Evolutionary conservation across 2,888 invertebrate genomes (phyloP), one percentile per base, ranked within the genome.

Genomic region (Tethea ocularis): DNA sequence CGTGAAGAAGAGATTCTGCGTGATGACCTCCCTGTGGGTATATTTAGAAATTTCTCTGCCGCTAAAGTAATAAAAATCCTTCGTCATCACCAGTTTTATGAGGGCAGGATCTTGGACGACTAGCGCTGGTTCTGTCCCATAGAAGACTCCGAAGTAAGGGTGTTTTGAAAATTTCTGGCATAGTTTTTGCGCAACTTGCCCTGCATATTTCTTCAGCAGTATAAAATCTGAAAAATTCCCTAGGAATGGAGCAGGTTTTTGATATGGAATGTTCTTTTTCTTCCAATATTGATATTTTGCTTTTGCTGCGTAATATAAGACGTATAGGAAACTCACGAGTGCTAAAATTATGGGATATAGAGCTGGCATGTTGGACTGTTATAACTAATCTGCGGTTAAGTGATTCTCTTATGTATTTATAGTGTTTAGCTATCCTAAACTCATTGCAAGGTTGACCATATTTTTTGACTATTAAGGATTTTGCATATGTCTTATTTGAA

Each of bases 121-220:
- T 1, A 85, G 78, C 0, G 76, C 78, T 0, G 88, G 87, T 38
- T 86, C 82, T 0, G 87, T 84, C 0, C 87, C 86, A 33, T 71
- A 85, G 56, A 69, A 88, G 0, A 80, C 77, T n/a, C 88, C 88
- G 0, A 88, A 66, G 41, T 82, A 79, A 0, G 86, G 83, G 15
- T 73, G 77, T 5, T 78, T 62, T 0, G 71, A 72, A 22, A 82
- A 84, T 36, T 74, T 60, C 22, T 69, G 56, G 41, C 83, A 84
- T 4, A 88, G 69, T 3, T 75, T 72, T 17, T 78, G 71, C 1
- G 73, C 57, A 0, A 78, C 52, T 0, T 71, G 51, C 0, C 72
- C 72, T 0, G 67, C 33, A 53, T 69, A 75, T 33, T 77, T 68
- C 63, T 59, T 80, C 23, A 78, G 57, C 1, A 80, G 57, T 13